Base-by-base conservation (phyloP, 2,113 vertebrate genomes). In the Tor tambroides region DNA sequence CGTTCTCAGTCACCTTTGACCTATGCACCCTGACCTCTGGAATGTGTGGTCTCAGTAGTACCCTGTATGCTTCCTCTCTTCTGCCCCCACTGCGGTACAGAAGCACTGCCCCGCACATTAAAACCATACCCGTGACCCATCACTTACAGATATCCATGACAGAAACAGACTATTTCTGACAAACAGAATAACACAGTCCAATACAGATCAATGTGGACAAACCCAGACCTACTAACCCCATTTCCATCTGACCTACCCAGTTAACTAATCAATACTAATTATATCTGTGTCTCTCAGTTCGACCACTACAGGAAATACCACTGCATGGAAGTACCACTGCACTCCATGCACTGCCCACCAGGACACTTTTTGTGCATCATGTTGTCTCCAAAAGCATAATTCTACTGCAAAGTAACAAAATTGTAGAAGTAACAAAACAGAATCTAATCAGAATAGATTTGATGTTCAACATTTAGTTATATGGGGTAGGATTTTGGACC, bases 11-110 rank as follows among this genome's bases (percentile, higher is more conserved):
- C 84, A 86, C 86, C 86, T 23, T 84, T 86, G 80, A 75, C 84
- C 80, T 79, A n/a, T 88, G 86, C 83, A 82, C 84, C 65, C 46
- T 89, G 84, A 88, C 80, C 84, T 86, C 74, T 61, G 61, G 77
- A 86, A 84, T 84, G 86, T 84, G 84, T 89, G 86, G 84, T 82
- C 89, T 87, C 1, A 21, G n/a, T 65, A 61, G 82, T 26, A 79
- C 19, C 7, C 84, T 85, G 80, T 11, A 46, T 63, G 15, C 49
- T 46, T 38, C 21, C 61, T 11, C 12, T 67, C 71, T 82, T 19
- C 51, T 72, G 79, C 51, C 63, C 59, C 8, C 51, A 59, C 19
- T 63, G 84, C 28, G 19, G 69, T 69, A 72, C 46, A 82, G 78
- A n/a, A 65, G 54, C 54, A 63, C 30, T 82, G 71, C 85, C 61